Base-by-base conservation (phyloP, 2,113 vertebrate species). In the Triplophysa tibetana region DNA sequence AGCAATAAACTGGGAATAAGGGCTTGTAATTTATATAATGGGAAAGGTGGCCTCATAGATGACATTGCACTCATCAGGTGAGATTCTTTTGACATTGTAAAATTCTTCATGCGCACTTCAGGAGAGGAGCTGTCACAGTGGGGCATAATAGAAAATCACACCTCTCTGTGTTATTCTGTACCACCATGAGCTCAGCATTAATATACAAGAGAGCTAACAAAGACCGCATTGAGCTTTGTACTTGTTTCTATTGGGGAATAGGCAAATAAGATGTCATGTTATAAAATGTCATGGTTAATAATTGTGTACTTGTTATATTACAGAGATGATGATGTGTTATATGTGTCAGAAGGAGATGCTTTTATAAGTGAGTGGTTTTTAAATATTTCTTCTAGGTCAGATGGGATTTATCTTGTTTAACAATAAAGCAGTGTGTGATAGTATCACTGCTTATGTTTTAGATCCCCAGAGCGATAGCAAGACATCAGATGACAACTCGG, bases 251-350 rank as follows among this genome's bases (percentile, higher is more conserved):
- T 23, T 19, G 23, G 24, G 43, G 7, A 43, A 68, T 10, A 19
- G 23, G 24, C 19, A 13, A 21, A 68, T 24, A 1, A 29, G 13
- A 70, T 17, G 19, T 21, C 3, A n/a, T 8, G 29, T 72, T 12
- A 8, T 0, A 58, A 1, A 26, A 72, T 14, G 4, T 52, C 50
- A 8, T 29, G 16, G 33, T 50, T 60, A 11, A 14, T 26, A 24
- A 2, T 48, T 23, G 56, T 9, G 63, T n/a, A 26, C 80, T 6
- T 77, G 13, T 26, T 29, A 11, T 45, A 11, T 38, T 50, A 63
- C 85, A 98, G 97, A 90, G 97, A 99, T 87, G 96, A 99, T 78
- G 97, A 99, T 80, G 96, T 98, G 80, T 86, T 99, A 70, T 99
- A 96, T 86, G 95, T 98, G 84, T 98, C 96, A 80, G 97, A 98